phyloP scores from a whole-genome alignment of 2,888 invertebrate genomes.

The Phlogophora meticulosa region DNA sequence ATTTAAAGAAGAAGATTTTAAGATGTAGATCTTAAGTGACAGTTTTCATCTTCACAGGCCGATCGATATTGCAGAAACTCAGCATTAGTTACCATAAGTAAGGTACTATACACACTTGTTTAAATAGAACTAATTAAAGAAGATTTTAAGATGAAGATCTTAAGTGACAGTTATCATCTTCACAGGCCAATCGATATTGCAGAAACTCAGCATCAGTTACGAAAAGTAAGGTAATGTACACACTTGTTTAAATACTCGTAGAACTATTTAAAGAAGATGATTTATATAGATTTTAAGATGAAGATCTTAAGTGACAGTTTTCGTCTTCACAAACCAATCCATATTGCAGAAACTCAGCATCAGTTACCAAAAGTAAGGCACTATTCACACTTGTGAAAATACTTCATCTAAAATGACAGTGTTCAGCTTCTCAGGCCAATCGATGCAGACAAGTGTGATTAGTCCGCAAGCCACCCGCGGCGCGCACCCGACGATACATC shows the following conservation, averaged over 20 bases:
- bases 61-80: neutral
- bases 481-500: constrained; percentile 71
- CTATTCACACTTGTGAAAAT: constrained; percentile 17
- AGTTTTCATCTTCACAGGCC: too few species aligned
- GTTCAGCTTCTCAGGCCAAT: constrained; percentile 56
- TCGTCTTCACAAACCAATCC: too few species aligned
- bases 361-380: neutral
- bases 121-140: too few species aligned
- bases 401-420: constrained; percentile 33
- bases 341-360: neutral
- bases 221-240: neutral
- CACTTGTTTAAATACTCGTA: constrained; percentile 25
- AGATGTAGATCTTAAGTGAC: too few species aligned
- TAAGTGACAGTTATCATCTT: too few species aligned
- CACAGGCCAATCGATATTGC: too few species aligned
- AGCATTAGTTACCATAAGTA: neutral
- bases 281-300: too few species aligned
- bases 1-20: too few species aligned
- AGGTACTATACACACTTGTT: constrained; percentile 17
- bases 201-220: neutral
- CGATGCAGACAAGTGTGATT: constrained; percentile 63
- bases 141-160: too few species aligned
- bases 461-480: constrained; percentile 77
- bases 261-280: too few species aligned
- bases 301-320: too few species aligned